phyloP scores from a whole-genome alignment of 2,888 invertebrate species.

The Gymnosoma rotundatum region DNA sequence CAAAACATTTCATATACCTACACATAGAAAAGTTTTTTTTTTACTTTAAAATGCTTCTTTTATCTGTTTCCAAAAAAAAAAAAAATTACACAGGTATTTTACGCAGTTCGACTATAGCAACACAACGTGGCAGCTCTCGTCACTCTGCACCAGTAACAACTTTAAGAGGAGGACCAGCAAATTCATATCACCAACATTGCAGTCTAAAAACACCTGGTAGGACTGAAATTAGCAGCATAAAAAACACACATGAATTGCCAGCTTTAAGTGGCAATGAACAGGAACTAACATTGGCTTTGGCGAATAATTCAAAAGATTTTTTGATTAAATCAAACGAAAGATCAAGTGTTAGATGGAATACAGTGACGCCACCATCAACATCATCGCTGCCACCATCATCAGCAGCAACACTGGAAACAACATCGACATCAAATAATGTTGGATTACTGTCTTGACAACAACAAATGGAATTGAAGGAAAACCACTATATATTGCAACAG shows the following conservation, averaged over 20 bases:
- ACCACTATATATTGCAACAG: slow-evolving; percentile 7
- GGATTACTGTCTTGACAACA: slow-evolving; percentile 59
- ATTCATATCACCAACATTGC: slow-evolving; percentile 69
- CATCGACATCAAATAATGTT: slow-evolving; percentile 39
- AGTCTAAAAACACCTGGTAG: slow-evolving; percentile 37
- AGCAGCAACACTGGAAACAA: slow-evolving; percentile 52
- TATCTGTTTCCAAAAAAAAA: slow-evolving; percentile 52
- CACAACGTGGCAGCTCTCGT: slow-evolving; percentile 73
- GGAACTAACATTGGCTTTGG: slow-evolving; percentile 24
- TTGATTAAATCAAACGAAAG: slow-evolving; percentile 49
- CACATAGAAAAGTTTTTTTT: slow-evolving; percentile 14
- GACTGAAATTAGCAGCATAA: slow-evolving; percentile 16
- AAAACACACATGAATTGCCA: slow-evolving; percentile 70
- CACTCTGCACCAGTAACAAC: slow-evolving; percentile 73
- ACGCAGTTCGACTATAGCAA: slow-evolving; percentile 75
- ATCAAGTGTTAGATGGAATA: slow-evolving; percentile 58
- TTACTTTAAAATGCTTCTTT: slow-evolving; percentile 24
- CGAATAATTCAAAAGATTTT: slow-evolving; percentile 52
- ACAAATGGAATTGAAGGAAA: no score
- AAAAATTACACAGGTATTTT: slow-evolving; percentile 73
- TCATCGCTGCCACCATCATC: slow-evolving; percentile 4
- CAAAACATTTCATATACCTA: background rate
- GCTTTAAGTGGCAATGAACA: slow-evolving; percentile 53
- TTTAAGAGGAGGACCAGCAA: slow-evolving; percentile 4
- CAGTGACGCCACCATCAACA: slow-evolving; percentile 27